phyloP scores from a whole-genome alignment of 2,888 invertebrate species.

The Antitype chi region DNA sequence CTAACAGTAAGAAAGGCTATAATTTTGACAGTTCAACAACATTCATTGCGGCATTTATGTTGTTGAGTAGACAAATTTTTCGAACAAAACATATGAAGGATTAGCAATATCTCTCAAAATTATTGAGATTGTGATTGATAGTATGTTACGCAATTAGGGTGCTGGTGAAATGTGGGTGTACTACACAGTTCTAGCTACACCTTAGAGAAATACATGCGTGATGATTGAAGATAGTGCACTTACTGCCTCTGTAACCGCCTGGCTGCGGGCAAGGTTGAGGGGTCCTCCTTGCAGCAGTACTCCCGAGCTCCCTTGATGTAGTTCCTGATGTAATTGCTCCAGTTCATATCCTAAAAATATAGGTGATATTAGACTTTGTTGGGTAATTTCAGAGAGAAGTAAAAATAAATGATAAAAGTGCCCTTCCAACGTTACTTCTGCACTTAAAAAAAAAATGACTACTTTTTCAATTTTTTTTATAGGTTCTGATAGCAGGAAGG shows the following conservation, averaged over 20 bases:
- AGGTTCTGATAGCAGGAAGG: no score
- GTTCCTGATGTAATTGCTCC: slow-evolving; percentile 79
- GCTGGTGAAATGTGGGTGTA: neutral
- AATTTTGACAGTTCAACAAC: no score
- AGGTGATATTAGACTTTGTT: neutral
- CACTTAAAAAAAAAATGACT: no score
- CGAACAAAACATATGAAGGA: no score
- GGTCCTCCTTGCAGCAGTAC: slow-evolving; percentile 96
- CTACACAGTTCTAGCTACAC: neutral
- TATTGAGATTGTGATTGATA: no score
- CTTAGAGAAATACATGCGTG: neutral
- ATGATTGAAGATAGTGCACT: slow-evolving; percentile 64
- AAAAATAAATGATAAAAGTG: neutral
- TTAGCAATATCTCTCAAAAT: no score
- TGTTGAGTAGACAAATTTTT: no score
- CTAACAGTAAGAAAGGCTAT: no score
- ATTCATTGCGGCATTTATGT: no score
- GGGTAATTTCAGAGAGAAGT: neutral
- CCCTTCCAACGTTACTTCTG: no score
- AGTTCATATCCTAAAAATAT: slow-evolving; percentile 77
- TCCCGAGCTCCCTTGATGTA: slow-evolving; percentile 96
- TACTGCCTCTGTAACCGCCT: slow-evolving; percentile 91
- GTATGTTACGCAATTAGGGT: no score
- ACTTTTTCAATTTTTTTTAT: no score
- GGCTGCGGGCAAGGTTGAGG: slow-evolving; percentile 93